A percentile compares a stretch with the other conserved stretches of the same genome.
Conservation (phyloP, 2,113 vertebrate species). For the Psilopogon haemacephalus region DNA sequence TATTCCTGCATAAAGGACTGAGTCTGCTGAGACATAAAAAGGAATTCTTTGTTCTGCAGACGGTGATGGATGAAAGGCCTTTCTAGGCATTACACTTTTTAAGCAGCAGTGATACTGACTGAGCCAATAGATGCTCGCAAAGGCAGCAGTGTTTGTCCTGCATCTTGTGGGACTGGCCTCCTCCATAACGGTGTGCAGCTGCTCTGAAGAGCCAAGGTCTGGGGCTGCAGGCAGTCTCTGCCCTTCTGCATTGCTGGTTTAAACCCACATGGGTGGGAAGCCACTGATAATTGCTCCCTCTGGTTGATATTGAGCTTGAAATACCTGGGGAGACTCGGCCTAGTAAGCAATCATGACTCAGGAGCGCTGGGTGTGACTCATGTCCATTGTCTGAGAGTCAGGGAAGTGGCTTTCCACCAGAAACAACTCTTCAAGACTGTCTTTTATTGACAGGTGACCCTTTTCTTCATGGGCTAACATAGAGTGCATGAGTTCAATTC, state of each 20-base stretch:
- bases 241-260: background rate
- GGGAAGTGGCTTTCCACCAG: background rate
- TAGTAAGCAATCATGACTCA: background rate
- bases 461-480: background rate
- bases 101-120: background rate
- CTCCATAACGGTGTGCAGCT: background rate
- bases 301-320: background rate
- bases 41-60: background rate
- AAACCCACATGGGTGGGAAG: background rate
- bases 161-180: background rate
- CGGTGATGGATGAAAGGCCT: background rate
- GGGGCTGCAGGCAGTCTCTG: background rate
- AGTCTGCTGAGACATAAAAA: background rate
- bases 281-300: background rate
- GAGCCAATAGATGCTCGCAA: background rate
- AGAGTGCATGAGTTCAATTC: background rate
- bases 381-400: background rate
- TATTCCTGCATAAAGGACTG: background rate
- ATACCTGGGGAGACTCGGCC: background rate
- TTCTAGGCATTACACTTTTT: background rate
- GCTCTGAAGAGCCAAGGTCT: background rate
- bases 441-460: background rate
- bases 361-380: background rate
- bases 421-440: background rate
- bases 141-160: background rate